A percentile compares a stretch with the other conserved stretches of the same genome.
These are phyloP conservation scores for Trachythela sp. DNA, from an alignment of 64 coral and sea anemone genomes.

Conservation along the genomic window DNA sequence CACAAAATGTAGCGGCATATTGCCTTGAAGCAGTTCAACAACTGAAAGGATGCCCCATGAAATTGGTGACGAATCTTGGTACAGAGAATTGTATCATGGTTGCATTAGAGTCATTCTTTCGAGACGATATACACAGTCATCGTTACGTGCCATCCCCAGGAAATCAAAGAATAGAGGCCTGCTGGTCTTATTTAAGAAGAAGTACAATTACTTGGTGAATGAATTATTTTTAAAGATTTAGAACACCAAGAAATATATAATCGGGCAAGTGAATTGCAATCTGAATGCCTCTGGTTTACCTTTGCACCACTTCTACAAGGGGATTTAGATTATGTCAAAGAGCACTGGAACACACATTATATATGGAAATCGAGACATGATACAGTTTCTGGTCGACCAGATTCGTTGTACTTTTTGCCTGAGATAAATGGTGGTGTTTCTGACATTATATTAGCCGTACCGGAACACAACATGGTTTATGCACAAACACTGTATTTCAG, in stretches of 20 bases:
- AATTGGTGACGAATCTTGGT: not conserved
- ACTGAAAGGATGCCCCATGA: not conserved
- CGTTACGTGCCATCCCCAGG: not conserved
- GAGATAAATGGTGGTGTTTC: conserved; percentile 11
- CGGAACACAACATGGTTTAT: not conserved
- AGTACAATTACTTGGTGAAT: not conserved
- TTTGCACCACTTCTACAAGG: conserved; percentile 6
- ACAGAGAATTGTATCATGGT: not conserved
- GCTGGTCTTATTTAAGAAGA: not conserved
- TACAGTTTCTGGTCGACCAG: conserved; percentile 34
- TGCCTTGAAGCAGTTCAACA: not conserved
- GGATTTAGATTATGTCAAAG: conserved; percentile 28
- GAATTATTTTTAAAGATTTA: conserved; percentile 4
- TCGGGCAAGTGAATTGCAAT: not conserved
- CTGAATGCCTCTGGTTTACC: conserved; percentile 26
- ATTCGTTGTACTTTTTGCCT: conserved; percentile 28
- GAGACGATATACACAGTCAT: not conserved
- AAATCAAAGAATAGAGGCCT: conserved; percentile 18
- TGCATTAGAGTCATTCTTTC: not conserved
- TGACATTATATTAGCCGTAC: not conserved
- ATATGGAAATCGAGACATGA: conserved; percentile 25
- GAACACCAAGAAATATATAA: conserved; percentile 38
- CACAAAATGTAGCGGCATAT: not conserved
- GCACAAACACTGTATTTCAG: not conserved
- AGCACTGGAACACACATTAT: conserved; percentile 36